These are phyloP conservation scores for Heliconius nattereri DNA, from an alignment of 1,140 invertebrate genomes.

Conservation along the genomic window DNA sequence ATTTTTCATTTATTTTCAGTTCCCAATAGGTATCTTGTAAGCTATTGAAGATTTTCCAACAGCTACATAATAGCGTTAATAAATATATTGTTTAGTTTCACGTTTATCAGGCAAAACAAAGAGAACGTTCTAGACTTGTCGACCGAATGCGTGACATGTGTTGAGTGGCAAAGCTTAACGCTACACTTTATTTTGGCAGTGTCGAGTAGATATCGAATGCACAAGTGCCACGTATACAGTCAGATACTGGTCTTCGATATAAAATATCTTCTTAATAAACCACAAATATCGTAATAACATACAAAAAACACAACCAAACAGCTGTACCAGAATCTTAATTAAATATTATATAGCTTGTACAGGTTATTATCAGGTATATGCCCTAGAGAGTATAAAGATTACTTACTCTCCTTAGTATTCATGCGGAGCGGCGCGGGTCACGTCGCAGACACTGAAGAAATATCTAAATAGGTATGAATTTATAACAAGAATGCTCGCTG, in stretches of 20 bases:
- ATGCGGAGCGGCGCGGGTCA: constrained; percentile 6
- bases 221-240: no score
- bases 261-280: no score
- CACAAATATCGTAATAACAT: background rate
- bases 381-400: constrained; percentile 7
- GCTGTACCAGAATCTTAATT: background rate
- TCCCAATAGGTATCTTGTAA: no score
- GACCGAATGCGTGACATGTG: background rate
- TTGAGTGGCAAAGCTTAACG: background rate
- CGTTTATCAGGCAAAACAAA: no score
- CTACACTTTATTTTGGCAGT: background rate
- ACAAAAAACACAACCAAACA: background rate
- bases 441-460: constrained; percentile 20
- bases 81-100: no score
- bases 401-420: constrained; percentile 11
- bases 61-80: no score
- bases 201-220: background rate
- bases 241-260: no score
- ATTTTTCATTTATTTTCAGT: no score
- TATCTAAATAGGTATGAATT: constrained; percentile 21
- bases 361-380: constrained; percentile 1
- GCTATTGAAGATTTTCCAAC: no score
- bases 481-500: constrained; percentile 11
- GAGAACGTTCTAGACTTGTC: no score
- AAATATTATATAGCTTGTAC: background rate